Percentiles rank a stretch among this genome's conserved stretches.
Evolutionary conservation across 2,113 vertebrate species (phyloP).

Genomic region (Piliocolobus tephrosceles): DNA sequence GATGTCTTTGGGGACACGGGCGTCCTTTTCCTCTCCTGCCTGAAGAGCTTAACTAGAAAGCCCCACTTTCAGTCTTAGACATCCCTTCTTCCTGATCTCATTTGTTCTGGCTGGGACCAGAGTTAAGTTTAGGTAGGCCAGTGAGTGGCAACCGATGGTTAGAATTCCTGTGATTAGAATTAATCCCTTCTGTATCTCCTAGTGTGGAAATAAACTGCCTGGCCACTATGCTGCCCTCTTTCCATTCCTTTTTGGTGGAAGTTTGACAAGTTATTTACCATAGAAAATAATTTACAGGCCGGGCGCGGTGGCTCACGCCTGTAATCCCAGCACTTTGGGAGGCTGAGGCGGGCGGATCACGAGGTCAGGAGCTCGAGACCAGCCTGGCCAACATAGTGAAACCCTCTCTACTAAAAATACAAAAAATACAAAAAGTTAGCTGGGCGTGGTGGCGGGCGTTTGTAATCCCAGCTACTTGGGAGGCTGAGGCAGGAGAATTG

Average conservation of each 20-base stretch:
- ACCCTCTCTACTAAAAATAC: too few relatives aligned
- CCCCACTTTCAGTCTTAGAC: background rate
- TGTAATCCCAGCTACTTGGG: too few relatives aligned
- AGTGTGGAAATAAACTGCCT: slow-evolving; percentile 16
- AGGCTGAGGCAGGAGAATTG: too few relatives aligned
- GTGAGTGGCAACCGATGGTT: background rate
- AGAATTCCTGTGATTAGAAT: background rate
- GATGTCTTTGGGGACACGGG: background rate
- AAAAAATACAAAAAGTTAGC: too few relatives aligned
- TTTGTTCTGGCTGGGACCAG: background rate
- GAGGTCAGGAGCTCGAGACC: too few relatives aligned
- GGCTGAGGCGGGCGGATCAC: too few relatives aligned
- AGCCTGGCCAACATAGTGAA: too few relatives aligned
- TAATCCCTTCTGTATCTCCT: background rate
- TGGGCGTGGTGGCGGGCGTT: too few relatives aligned
- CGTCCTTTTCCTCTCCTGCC: background rate
- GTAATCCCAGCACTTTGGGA: too few relatives aligned
- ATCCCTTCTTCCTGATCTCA: background rate
- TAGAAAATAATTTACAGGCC: background rate
- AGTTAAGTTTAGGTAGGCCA: background rate
- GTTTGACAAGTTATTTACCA: background rate
- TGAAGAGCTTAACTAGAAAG: background rate
- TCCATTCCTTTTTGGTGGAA: background rate
- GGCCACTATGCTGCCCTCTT: background rate
- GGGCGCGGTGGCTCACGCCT: too few relatives aligned